A percentile compares a stretch with the other conserved stretches of the same genome.
Evolutionary conservation across 2,888 invertebrate species (phyloP).

Genomic region (Lycophotia porphyrea): DNA sequence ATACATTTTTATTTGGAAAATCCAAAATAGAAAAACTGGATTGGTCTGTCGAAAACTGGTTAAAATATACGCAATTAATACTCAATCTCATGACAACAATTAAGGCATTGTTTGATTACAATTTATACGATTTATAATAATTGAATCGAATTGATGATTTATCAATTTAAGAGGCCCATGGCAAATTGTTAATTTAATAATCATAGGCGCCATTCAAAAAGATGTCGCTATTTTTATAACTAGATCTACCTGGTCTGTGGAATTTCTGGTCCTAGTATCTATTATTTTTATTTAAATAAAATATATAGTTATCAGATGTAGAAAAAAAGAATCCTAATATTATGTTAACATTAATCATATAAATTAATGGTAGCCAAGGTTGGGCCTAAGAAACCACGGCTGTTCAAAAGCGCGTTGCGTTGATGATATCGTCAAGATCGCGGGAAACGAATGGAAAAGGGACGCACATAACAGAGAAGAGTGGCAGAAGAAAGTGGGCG

Average conservation of each 20-base stretch:
- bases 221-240: not conserved
- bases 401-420: too few species aligned
- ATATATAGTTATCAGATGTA: not conserved
- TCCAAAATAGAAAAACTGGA: not conserved
- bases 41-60: constrained; percentile 2
- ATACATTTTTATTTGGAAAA: not conserved
- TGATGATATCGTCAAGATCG: too few species aligned
- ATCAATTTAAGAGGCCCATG: constrained; percentile 31
- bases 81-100: constrained; percentile 30
- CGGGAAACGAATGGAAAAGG: too few species aligned
- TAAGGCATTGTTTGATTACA: constrained; percentile 17
- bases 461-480: too few species aligned
- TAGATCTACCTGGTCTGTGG: not conserved
- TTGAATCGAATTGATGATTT: constrained; percentile 45
- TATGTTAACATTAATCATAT: too few species aligned
- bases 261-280: not conserved
- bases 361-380: too few species aligned
- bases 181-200: constrained; percentile 38
- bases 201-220: not conserved
- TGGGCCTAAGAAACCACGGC: too few species aligned
- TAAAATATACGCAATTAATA: constrained; percentile 2
- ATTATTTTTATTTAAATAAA: not conserved
- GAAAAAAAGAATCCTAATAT: too few species aligned
- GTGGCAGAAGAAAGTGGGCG: too few species aligned
- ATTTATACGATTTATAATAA: constrained; percentile 26